phyloP scores from a whole-genome alignment of 1,140 invertebrate species.

The Drosophila asahinai region DNA sequence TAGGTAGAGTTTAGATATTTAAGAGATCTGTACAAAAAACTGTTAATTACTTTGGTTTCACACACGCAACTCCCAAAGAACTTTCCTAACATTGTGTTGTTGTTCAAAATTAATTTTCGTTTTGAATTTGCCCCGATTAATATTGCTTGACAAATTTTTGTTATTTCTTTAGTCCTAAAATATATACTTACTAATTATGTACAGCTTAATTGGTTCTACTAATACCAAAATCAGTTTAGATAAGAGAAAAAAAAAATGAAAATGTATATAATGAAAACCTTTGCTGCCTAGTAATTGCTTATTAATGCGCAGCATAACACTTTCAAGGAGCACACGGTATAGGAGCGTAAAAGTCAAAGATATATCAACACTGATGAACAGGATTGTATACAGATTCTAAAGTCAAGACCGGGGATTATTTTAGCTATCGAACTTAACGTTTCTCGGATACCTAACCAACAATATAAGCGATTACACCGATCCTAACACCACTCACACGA shows the following conservation, averaged over 20 bases:
- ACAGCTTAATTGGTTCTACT: constrained; percentile 24
- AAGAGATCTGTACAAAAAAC: constrained; percentile 8
- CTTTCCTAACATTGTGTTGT: constrained; percentile 51
- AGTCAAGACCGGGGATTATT: neutral
- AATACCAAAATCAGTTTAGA: constrained; percentile 14
- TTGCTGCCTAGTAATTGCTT: constrained; percentile 68
- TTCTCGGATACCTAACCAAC: neutral
- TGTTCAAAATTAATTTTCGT: constrained; percentile 55
- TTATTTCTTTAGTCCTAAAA: constrained; percentile 2
- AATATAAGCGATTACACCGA: constrained; percentile 15
- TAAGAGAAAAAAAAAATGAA: constrained; percentile 7
- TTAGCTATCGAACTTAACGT: neutral
- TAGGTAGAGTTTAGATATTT: constrained; percentile 10
- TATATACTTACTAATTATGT: constrained; percentile 11
- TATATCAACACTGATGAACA: constrained; percentile 11
- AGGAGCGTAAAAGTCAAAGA: constrained; percentile 4
- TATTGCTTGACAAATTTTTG: constrained; percentile 21
- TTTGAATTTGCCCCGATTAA: constrained; percentile 35
- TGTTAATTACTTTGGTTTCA: constrained; percentile 13
- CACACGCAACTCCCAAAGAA: constrained; percentile 23
- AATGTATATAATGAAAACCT: constrained; percentile 62
- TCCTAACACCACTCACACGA: constrained; percentile 63
- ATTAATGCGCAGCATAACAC: constrained; percentile 72
- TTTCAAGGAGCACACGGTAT: constrained; percentile 4
- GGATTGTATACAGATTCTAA: neutral